A percentile compares a stretch with the other conserved stretches of the same genome.
phyloP scores from a whole-genome alignment of 2,888 invertebrate genomes.

The Parnassius apollo region DNA sequence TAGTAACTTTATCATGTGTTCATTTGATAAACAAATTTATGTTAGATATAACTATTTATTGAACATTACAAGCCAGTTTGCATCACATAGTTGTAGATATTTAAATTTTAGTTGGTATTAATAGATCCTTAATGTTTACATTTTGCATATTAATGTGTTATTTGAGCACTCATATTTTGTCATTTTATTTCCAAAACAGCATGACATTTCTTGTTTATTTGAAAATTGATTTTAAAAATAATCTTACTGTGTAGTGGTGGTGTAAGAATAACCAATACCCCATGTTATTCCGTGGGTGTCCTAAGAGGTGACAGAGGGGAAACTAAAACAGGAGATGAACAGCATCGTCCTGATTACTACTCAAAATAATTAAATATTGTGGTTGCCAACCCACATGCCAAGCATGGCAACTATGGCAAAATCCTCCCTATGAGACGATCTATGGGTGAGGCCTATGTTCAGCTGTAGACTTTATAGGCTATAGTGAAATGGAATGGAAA shows the following conservation, averaged over 20 bases:
- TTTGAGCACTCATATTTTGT: constrained; percentile 1
- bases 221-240: not conserved
- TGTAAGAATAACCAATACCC: too few species aligned
- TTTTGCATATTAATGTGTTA: constrained; percentile 2
- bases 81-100: not conserved
- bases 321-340: too few species aligned
- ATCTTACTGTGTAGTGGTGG: not conserved
- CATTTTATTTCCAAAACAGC: constrained; percentile 14
- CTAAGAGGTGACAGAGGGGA: too few species aligned
- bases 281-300: too few species aligned
- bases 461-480: too few species aligned
- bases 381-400: too few species aligned
- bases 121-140: constrained; percentile 1
- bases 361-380: too few species aligned
- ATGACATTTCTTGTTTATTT: constrained; percentile 13
- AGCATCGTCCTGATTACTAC: too few species aligned
- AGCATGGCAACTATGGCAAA: too few species aligned
- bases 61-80: constrained; percentile 11
- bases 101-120: not conserved
- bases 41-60: constrained; percentile 27
- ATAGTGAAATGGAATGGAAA: too few species aligned
- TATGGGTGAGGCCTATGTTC: too few species aligned
- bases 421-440: too few species aligned
- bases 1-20: constrained; percentile 49
- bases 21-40: constrained; percentile 42